phyloP scores from a whole-genome alignment of 2,113 vertebrate species.

The Dolichotis patagonum region DNA sequence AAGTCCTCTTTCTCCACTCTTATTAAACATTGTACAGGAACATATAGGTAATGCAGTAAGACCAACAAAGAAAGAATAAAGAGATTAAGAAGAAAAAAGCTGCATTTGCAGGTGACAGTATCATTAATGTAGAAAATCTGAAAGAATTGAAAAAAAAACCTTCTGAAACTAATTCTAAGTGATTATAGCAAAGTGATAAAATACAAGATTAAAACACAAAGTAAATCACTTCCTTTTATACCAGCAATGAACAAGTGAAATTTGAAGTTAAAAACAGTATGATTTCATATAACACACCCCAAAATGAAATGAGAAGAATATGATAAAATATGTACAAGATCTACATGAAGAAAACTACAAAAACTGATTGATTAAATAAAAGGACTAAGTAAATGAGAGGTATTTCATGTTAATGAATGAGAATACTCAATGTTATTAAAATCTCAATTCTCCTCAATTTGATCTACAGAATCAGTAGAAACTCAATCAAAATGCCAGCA shows the following conservation, averaged over 20 bases:
- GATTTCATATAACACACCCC: background rate
- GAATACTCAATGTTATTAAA: background rate
- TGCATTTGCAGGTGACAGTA: background rate
- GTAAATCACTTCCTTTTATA: background rate
- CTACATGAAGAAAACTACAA: background rate
- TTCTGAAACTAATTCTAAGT: background rate
- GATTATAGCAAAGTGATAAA: background rate
- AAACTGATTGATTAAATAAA: background rate
- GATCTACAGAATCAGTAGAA: background rate
- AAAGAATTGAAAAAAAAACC: background rate
- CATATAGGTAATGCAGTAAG: background rate
- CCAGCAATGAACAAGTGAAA: background rate
- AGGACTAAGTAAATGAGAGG: background rate
- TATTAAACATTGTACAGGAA: background rate
- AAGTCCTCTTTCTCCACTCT: background rate
- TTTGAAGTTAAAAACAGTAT: background rate
- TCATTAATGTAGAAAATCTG: background rate
- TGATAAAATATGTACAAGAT: background rate
- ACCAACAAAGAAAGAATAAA: background rate
- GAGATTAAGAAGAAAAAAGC: background rate
- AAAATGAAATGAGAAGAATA: background rate
- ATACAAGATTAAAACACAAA: background rate
- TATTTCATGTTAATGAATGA: background rate
- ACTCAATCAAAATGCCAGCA: background rate
- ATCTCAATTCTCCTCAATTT: background rate